Percentiles rank a stretch among this genome's conserved stretches.
phyloP scores from a whole-genome alignment of 2,888 invertebrate species.

The Amiota mariae region DNA sequence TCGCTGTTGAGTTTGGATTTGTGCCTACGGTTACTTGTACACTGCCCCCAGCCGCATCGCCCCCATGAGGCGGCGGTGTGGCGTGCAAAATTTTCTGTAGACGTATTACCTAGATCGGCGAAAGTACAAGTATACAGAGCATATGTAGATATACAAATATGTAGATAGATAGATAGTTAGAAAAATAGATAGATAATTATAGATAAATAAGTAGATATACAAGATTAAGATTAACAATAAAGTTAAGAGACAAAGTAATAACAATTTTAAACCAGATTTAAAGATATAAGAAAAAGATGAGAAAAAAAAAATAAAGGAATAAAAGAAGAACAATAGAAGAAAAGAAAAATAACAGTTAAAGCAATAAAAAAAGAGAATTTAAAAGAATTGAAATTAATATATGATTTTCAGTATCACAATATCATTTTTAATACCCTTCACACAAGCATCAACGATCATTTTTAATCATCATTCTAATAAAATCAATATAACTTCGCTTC shows the following conservation, averaged over 20 bases:
- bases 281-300: slow-evolving; percentile 40
- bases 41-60: slow-evolving; percentile 66
- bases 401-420: no score
- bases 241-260: slow-evolving; percentile 34
- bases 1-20: slow-evolving; percentile 70
- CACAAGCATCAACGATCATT: no score
- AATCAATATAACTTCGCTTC: no score
- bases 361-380: not conserved
- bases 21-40: slow-evolving; percentile 73
- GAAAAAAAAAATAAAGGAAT: slow-evolving; percentile 29
- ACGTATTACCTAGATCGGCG: slow-evolving; percentile 81
- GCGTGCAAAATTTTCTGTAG: slow-evolving; percentile 87
- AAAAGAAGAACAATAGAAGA: slow-evolving; percentile 15
- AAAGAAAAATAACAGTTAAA: slow-evolving; percentile 12
- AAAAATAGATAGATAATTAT: slow-evolving; percentile 36
- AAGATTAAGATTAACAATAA: not conserved
- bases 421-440: no score
- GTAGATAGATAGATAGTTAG: slow-evolving; percentile 34
- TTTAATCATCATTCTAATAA: no score
- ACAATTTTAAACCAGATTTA: slow-evolving; percentile 29
- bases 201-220: no score
- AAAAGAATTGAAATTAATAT: not conserved
- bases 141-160: slow-evolving; percentile 47
- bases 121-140: slow-evolving; percentile 57
- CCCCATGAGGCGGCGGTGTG: slow-evolving; percentile 68